Evolutionary conservation across 37 sponge, comb jelly and placozoan genomes (phyloP), one percentile per base, ranked within the genome.

Genomic region (Theonella swinhoei): DNA sequence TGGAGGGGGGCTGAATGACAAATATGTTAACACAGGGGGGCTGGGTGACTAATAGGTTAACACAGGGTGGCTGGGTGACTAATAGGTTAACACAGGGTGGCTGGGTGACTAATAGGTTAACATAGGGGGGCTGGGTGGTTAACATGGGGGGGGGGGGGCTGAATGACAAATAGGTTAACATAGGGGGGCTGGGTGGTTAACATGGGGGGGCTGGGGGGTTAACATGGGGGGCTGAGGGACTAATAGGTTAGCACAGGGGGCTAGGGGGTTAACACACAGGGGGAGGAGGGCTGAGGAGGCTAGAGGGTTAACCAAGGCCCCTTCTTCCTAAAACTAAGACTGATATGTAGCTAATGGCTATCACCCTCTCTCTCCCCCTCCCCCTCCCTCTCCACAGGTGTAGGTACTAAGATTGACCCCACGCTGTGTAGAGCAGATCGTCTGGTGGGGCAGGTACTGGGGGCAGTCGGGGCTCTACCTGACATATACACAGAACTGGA

Each of bases 321-420:
- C n/a, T n/a, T n/a, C n/a, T n/a, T n/a, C n/a, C n/a, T n/a, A n/a
- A n/a, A n/a, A 47, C 54, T 14, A 47, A 47, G 14, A 47, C 7
- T 47, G 54, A 17, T 47, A 17, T 47, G 54, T 7, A 47, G 54
- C 54, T 47, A 47, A n/a, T n/a, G n/a, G n/a, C n/a, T n/a, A n/a
- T n/a, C n/a, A n/a, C n/a, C n/a, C n/a, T n/a, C n/a, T n/a, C n/a
- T n/a, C n/a, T n/a, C n/a, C n/a, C n/a, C n/a, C n/a, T n/a, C n/a
- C n/a, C n/a, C n/a, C n/a, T n/a, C n/a, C 60, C 22, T 35, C 62
- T 9, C 31, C 23, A 28, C 37, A 95, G 97, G 99, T 81, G 99
- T 98, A 30, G 99, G 99, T 20, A 98, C 96, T 20, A 93, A 91
- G 69, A 95, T 98, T 42, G 99, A 98, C 64, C 99, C 99, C 1